phyloP scores from a whole-genome alignment of 2,113 vertebrate genomes.

The Salvator merianae region DNA sequence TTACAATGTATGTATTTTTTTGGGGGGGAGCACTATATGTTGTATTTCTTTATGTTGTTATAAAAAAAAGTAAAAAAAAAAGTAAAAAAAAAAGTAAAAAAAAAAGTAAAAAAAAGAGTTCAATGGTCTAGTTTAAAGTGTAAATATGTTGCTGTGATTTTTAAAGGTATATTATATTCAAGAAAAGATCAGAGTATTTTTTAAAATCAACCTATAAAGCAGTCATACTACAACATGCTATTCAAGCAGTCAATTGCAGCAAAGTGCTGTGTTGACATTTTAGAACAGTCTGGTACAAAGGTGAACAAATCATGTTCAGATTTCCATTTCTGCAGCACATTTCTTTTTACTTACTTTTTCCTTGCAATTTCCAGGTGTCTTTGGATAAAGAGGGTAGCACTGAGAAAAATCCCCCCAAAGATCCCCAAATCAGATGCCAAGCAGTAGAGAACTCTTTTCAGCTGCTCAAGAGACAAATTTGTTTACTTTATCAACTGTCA shows the following conservation, averaged over 20 bases:
- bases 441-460: not conserved
- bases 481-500: not conserved
- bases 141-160: not conserved
- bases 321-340: not conserved
- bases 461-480: not conserved
- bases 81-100: too few relatives aligned
- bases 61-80: too few relatives aligned
- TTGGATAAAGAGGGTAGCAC: not conserved
- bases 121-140: too few relatives aligned
- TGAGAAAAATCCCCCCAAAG: not conserved
- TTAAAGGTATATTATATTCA: not conserved
- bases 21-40: too few relatives aligned
- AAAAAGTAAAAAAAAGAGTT: too few relatives aligned
- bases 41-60: too few relatives aligned
- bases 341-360: conserved; percentile 15
- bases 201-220: not conserved
- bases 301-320: not conserved
- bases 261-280: not conserved
- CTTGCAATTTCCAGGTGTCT: not conserved
- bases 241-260: not conserved
- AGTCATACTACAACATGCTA: not conserved
- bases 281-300: not conserved
- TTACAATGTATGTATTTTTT: too few relatives aligned
- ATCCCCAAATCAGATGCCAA: not conserved
- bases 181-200: not conserved